Percentiles rank a stretch among this genome's conserved stretches.
Conservation (phyloP, 2,113 vertebrate genomes). For the Syrrhaptes paradoxus region DNA sequence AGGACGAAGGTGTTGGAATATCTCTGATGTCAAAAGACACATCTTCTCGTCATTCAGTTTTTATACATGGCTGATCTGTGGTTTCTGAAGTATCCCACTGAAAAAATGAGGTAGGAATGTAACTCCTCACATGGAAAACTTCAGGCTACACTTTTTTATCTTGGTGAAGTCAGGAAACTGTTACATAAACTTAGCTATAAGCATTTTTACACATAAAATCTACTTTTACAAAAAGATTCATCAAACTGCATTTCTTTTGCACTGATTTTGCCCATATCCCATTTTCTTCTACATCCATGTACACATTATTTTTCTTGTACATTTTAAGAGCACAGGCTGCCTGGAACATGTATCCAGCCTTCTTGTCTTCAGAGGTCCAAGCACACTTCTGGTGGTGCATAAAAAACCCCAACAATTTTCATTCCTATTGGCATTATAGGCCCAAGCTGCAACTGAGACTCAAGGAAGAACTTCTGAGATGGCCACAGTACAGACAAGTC, state of each 20-base stretch:
- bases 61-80: background rate
- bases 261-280: background rate
- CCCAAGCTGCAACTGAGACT: background rate
- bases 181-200: background rate
- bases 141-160: background rate
- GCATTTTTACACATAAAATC: background rate
- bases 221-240: background rate
- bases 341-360: background rate
- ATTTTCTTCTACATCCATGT: background rate
- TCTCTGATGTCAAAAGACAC: background rate
- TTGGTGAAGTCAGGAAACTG: background rate
- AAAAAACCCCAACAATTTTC: background rate
- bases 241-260: background rate
- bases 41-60: background rate
- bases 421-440: background rate
- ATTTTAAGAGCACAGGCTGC: background rate
- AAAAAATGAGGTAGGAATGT: background rate
- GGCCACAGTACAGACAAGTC: background rate
- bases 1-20: background rate
- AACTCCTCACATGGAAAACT: background rate
- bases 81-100: background rate
- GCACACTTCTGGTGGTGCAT: background rate
- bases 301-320: background rate
- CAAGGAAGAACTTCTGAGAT: background rate
- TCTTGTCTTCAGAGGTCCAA: background rate